A percentile compares a stretch with the other conserved stretches of the same genome.
These are phyloP conservation scores for Sardinella longiceps DNA, from an alignment of 2,797 vertebrate species.

Conservation along the genomic window DNA sequence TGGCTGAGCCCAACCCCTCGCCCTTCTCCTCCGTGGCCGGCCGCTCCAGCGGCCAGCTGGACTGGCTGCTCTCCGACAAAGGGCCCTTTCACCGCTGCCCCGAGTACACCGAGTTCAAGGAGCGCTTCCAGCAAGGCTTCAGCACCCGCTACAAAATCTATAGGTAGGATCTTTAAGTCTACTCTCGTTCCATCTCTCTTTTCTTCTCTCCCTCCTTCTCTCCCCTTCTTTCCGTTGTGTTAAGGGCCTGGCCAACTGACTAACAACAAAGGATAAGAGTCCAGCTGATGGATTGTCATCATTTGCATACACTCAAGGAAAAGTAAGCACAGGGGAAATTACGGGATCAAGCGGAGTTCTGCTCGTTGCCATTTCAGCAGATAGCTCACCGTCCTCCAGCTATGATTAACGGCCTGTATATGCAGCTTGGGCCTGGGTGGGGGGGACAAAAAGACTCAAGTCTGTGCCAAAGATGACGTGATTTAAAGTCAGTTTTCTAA, in stretches of 20 bases:
- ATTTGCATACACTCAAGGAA: background rate
- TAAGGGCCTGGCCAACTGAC: background rate
- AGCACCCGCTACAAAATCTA: constrained; percentile 98
- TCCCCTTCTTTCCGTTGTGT: background rate
- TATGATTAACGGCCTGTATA: background rate
- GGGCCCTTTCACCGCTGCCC: constrained; percentile 94
- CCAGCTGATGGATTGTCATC: background rate
- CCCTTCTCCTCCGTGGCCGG: constrained; percentile 63
- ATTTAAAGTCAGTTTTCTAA: background rate
- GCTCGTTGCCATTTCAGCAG: background rate
- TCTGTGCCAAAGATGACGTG: background rate
- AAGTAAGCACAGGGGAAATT: background rate
- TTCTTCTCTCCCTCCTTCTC: background rate
- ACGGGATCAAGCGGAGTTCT: background rate
- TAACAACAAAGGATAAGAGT: background rate
- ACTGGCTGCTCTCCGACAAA: constrained; percentile 95
- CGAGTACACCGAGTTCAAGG: constrained; percentile 93
- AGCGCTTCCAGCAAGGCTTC: constrained; percentile 94
- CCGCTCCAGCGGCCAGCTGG: constrained; percentile 79
- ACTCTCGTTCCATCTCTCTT: too few species aligned
- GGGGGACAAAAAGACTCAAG: constrained; percentile 25
- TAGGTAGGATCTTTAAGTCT: constrained; percentile 77
- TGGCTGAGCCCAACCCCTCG: constrained; percentile 77
- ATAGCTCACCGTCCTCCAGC: background rate
- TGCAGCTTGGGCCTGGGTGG: background rate